Conservation (phyloP, 2,888 invertebrate species). For the Leptinotarsa rubiginosa region DNA sequence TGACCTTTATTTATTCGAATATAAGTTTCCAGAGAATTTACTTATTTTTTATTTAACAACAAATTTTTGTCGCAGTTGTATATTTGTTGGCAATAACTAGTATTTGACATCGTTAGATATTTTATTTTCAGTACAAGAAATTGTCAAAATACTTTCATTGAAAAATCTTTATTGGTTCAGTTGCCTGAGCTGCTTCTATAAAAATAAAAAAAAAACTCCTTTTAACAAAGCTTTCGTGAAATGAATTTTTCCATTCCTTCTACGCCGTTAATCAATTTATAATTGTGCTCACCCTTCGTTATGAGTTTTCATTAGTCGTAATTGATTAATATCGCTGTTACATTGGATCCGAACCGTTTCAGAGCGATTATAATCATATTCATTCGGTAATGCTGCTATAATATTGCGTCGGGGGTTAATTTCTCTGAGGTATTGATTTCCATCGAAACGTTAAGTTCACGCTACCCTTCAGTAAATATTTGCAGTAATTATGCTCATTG, state of each 20-base stretch:
- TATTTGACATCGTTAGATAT: no score
- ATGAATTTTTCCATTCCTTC: not conserved
- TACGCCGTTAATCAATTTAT: not conserved
- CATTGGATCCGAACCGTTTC: not conserved
- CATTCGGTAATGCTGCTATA: constrained; percentile 7
- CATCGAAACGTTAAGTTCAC: not conserved
- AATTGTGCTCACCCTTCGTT: not conserved
- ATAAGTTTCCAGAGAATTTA: no score
- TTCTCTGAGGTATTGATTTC: constrained; percentile 10
- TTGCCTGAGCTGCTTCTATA: no score
- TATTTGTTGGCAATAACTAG: no score
- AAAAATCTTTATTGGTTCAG: no score
- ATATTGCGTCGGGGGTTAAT: not conserved
- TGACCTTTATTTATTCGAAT: no score
- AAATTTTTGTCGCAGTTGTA: no score
- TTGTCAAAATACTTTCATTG: no score
- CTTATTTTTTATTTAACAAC: no score
- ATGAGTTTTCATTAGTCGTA: constrained; percentile 1
- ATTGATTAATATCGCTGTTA: constrained; percentile 1
- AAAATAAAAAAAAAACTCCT: no score
- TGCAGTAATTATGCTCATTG: not conserved
- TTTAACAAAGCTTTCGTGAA: no score
- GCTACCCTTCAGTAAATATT: not conserved
- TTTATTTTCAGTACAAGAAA: no score
- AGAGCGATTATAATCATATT: constrained; percentile 3